Percentiles rank a stretch among this genome's conserved stretches.
These are phyloP conservation scores for Ennomos quercinarius DNA, from an alignment of 2,888 invertebrate species.

Conservation along the genomic window DNA sequence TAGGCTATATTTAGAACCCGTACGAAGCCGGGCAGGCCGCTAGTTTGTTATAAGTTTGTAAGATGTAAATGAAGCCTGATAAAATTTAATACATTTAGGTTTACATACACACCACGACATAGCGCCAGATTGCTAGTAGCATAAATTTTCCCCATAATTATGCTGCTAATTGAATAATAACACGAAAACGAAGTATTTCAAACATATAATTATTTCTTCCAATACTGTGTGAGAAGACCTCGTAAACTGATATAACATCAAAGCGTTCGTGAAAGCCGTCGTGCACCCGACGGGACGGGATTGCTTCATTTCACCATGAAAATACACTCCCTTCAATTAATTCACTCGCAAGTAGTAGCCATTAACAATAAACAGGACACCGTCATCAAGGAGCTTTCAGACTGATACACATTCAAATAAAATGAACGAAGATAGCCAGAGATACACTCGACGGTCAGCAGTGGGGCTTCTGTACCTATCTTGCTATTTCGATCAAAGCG, in stretches of 20 bases:
- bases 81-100: background rate
- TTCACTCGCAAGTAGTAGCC: conserved; percentile 49
- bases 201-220: conserved; percentile 43
- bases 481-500: conserved; percentile 45
- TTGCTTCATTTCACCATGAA: conserved; percentile 49
- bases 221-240: conserved; percentile 52
- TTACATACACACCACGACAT: no score
- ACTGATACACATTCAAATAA: conserved; percentile 44
- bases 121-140: no score
- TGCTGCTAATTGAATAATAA: conserved; percentile 5
- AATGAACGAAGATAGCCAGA: conserved; percentile 34
- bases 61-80: conserved; percentile 7
- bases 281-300: conserved; percentile 30
- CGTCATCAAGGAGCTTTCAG: conserved; percentile 44
- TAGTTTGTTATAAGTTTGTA: conserved; percentile 1
- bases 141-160: no score
- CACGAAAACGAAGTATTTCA: conserved; percentile 8
- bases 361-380: conserved; percentile 53
- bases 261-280: conserved; percentile 52
- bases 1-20: no score
- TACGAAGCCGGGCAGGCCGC: no score
- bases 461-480: conserved; percentile 38
- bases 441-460: conserved; percentile 31
- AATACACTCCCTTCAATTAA: conserved; percentile 56
- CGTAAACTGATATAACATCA: conserved; percentile 63